A percentile compares a stretch with the other conserved stretches of the same genome.
Evolutionary conservation across 2,113 vertebrate species (phyloP).

Genomic region (Cephalopholis sonnerati): DNA sequence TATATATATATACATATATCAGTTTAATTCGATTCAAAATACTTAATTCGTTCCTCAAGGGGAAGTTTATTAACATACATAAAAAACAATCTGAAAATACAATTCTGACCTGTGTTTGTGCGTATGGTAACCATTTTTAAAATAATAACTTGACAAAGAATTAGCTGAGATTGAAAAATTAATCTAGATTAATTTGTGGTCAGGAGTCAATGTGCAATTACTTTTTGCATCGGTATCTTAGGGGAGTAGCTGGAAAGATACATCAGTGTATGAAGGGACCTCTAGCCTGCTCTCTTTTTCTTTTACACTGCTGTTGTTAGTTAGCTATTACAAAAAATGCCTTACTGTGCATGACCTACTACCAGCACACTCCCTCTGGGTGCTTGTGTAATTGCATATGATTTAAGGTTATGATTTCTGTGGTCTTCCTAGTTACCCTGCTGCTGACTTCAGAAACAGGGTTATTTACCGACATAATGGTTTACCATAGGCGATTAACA

Average conservation of each 20-base stretch:
- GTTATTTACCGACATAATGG: neutral
- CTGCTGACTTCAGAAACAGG: neutral
- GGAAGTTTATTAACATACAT: too few relatives aligned
- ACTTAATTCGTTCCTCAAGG: too few relatives aligned
- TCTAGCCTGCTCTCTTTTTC: neutral
- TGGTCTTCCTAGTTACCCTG: neutral
- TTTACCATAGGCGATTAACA: neutral
- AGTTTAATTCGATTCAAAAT: too few relatives aligned
- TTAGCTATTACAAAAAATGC: neutral
- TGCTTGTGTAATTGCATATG: neutral
- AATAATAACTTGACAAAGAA: neutral
- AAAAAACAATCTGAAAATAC: too few relatives aligned
- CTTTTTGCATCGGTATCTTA: neutral
- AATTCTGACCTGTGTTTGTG: neutral
- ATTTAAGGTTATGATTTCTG: slow-evolving; percentile 2
- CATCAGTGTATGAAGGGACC: neutral
- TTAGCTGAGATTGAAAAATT: neutral
- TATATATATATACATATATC: too few relatives aligned
- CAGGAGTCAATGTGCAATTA: neutral
- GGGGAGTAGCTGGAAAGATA: neutral
- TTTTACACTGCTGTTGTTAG: neutral
- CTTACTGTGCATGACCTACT: neutral
- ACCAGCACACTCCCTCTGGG: neutral
- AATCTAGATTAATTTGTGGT: neutral
- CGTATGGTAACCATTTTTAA: neutral